These are phyloP conservation scores for Rhadinocentrus ornatus DNA, from an alignment of 2,797 vertebrate genomes.

Conservation along the genomic window DNA sequence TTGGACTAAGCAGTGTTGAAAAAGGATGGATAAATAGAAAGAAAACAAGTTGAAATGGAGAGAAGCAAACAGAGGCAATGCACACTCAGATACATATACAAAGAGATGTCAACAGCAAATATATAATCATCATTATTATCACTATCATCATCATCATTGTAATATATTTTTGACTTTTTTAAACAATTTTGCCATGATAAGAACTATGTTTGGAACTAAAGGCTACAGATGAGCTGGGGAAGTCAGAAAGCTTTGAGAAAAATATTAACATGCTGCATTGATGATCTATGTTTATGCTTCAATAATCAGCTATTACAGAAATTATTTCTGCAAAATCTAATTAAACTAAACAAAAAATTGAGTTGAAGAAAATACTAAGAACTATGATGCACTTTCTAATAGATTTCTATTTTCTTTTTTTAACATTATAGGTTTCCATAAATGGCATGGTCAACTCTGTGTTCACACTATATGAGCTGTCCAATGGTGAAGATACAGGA, in stretches of 20 bases:
- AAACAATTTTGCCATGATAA: neutral
- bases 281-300: neutral
- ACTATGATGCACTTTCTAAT: neutral
- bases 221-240: neutral
- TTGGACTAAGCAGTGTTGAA: no score
- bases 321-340: no score
- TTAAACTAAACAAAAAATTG: neutral
- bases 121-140: neutral
- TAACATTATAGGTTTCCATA: constrained; percentile 86
- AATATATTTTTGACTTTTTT: neutral
- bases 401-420: constrained; percentile 3
- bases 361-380: neutral
- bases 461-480: constrained; percentile 94
- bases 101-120: neutral
- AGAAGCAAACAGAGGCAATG: neutral
- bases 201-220: neutral
- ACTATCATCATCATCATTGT: neutral
- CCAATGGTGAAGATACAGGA: constrained; percentile 92
- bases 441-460: constrained; percentile 94
- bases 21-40: no score
- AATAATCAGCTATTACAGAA: neutral
- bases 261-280: neutral
- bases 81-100: neutral
- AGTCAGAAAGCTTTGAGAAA: neutral
- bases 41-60: neutral